Conservation (phyloP, 2,888 invertebrate species). For the Tachina grossa region DNA sequence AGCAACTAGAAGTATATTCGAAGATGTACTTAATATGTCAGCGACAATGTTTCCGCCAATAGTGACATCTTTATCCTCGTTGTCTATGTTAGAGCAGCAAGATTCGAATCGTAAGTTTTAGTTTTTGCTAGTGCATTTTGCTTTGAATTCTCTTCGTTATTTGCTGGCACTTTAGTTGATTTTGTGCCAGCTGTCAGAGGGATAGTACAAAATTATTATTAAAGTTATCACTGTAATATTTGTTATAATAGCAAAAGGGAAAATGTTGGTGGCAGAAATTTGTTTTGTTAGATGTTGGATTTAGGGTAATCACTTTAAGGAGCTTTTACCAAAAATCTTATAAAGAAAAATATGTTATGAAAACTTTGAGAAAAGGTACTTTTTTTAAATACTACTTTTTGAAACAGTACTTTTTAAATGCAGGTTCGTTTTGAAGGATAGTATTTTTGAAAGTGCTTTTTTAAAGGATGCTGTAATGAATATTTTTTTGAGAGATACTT, state of each 20-base stretch:
- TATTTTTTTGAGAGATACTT: too few relatives aligned
- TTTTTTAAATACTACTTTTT: too few relatives aligned
- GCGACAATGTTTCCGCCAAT: constrained; percentile 81
- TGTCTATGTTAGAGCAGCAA: constrained; percentile 78
- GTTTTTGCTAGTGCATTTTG: neutral
- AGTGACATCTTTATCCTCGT: constrained; percentile 76
- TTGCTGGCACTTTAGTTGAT: constrained; percentile 5
- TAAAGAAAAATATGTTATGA: too few relatives aligned
- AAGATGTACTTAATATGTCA: constrained; percentile 82
- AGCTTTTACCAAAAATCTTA: too few relatives aligned
- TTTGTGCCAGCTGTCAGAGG: constrained; percentile 39
- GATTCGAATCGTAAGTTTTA: constrained; percentile 80
- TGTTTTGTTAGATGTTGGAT: neutral
- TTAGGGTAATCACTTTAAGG: neutral
- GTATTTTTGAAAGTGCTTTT: too few relatives aligned
- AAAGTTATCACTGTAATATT: constrained; percentile 38
- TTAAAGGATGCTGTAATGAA: too few relatives aligned
- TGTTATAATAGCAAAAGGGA: neutral
- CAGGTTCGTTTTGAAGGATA: too few relatives aligned
- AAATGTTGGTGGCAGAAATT: constrained; percentile 20
- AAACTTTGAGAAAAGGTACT: too few relatives aligned
- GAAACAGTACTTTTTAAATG: too few relatives aligned
- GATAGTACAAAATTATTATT: constrained; percentile 50
- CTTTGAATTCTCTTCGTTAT: constrained; percentile 14
- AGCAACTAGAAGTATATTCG: constrained; percentile 76